Conservation (phyloP, 37 sponge, comb jelly and placozoan species). For the Cladorhizidae sp. region DNA sequence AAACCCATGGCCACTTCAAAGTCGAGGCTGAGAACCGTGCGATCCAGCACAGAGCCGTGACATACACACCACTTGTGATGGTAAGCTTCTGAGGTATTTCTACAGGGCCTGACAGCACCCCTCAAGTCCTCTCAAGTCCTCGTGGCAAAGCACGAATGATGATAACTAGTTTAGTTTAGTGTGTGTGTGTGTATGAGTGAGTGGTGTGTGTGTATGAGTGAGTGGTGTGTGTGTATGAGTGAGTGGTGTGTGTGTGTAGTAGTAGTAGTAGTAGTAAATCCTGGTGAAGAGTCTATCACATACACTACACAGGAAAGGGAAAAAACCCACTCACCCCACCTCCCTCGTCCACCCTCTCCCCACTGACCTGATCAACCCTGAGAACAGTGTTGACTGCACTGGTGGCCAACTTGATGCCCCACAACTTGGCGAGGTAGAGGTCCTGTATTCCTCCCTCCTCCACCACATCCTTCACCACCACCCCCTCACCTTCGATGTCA, state of each 20-base stretch:
- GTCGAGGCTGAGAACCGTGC: too few relatives aligned
- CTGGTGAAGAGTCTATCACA: too few relatives aligned
- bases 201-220: too few relatives aligned
- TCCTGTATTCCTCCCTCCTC: conserved; percentile 74
- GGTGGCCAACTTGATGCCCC: conserved; percentile 95
- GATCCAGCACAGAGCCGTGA: too few relatives aligned
- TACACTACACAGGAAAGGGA: too few relatives aligned
- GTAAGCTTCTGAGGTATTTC: too few relatives aligned
- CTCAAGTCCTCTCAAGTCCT: neutral
- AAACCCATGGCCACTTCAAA: too few relatives aligned
- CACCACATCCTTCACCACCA: conserved; percentile 60
- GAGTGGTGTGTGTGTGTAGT: too few relatives aligned
- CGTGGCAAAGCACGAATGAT: neutral
- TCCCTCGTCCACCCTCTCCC: neutral
- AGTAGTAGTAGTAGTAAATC: too few relatives aligned
- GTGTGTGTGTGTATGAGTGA: neutral
- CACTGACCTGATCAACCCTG: conserved; percentile 90
- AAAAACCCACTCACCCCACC: neutral
- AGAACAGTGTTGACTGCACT: conserved; percentile 91
- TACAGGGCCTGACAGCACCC: neutral
- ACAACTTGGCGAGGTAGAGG: conserved; percentile 74
- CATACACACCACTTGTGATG: too few relatives aligned
- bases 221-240: too few relatives aligned
- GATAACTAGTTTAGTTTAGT: neutral
- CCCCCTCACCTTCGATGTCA: conserved; percentile 64